phyloP scores from a whole-genome alignment of 2,797 vertebrate genomes.

The Xiphorhynchus erythropygius region DNA sequence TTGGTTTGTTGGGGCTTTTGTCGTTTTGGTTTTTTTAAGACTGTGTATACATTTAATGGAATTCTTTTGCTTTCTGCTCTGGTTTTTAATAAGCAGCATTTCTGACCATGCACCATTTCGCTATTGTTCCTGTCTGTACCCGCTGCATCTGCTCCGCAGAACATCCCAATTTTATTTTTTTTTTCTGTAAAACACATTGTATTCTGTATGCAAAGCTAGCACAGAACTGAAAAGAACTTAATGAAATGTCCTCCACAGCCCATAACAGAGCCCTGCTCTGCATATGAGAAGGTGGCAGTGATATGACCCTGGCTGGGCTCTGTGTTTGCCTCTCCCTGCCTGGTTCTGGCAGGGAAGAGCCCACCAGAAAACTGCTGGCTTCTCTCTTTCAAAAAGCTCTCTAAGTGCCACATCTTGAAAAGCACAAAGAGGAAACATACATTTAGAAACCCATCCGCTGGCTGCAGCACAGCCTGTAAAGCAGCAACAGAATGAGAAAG shows the following conservation, averaged over 20 bases:
- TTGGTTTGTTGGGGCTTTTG: neutral
- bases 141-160: constrained; percentile 1
- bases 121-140: neutral
- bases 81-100: neutral
- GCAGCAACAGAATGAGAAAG: neutral
- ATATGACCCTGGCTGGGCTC: neutral
- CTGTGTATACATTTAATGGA: neutral
- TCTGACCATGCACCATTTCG: neutral
- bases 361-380: constrained; percentile 1
- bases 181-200: neutral
- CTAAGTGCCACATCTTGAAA: neutral
- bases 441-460: neutral
- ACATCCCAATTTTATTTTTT: neutral
- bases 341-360: neutral
- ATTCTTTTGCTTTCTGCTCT: constrained; percentile 16
- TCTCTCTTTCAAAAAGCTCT: neutral
- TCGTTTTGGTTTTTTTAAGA: neutral
- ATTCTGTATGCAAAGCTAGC: neutral
- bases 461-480: neutral
- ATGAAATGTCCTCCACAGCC: neutral
- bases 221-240: neutral
- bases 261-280: neutral
- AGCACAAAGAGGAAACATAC: neutral
- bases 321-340: neutral
- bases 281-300: neutral